Conservation (phyloP, 2,113 vertebrate genomes). For the Solea senegalensis region DNA sequence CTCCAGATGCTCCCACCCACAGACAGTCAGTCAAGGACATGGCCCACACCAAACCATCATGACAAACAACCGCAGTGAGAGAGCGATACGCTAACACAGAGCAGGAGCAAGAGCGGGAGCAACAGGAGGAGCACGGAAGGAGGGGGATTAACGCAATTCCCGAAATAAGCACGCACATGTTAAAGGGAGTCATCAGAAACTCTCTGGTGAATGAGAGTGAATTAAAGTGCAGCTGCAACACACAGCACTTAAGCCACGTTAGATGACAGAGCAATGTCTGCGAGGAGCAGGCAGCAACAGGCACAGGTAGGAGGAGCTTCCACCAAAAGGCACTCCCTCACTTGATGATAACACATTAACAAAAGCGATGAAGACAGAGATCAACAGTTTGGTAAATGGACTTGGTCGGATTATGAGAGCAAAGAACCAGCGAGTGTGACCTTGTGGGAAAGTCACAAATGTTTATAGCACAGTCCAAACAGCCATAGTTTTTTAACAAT, state of each 20-base stretch:
- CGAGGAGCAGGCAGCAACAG: constrained; percentile 55
- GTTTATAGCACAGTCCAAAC: not conserved
- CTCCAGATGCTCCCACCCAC: constrained; percentile 77
- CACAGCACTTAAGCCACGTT: constrained; percentile 53
- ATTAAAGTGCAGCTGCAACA: constrained; percentile 61
- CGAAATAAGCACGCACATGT: constrained; percentile 76
- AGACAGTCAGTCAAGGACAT: constrained; percentile 64
- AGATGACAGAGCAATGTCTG: constrained; percentile 44
- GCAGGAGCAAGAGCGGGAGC: constrained; percentile 31
- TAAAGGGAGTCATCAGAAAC: constrained; percentile 65
- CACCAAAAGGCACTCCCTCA: constrained; percentile 2
- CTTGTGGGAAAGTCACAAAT: not conserved
- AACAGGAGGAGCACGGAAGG: constrained; percentile 36
- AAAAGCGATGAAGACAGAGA: constrained; percentile 1
- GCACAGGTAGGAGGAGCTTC: constrained; percentile 30
- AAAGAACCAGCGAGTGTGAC: not conserved
- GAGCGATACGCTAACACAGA: constrained; percentile 58
- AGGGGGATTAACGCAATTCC: constrained; percentile 73
- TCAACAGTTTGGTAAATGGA: not conserved
- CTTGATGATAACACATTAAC: not conserved
- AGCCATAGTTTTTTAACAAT: not conserved
- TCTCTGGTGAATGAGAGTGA: constrained; percentile 38
- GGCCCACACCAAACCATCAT: constrained; percentile 66
- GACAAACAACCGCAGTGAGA: constrained; percentile 69
- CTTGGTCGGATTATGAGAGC: too few species aligned